These are phyloP conservation scores for Pelobates cultripes DNA, from an alignment of 2,797 vertebrate species.

Conservation along the genomic window DNA sequence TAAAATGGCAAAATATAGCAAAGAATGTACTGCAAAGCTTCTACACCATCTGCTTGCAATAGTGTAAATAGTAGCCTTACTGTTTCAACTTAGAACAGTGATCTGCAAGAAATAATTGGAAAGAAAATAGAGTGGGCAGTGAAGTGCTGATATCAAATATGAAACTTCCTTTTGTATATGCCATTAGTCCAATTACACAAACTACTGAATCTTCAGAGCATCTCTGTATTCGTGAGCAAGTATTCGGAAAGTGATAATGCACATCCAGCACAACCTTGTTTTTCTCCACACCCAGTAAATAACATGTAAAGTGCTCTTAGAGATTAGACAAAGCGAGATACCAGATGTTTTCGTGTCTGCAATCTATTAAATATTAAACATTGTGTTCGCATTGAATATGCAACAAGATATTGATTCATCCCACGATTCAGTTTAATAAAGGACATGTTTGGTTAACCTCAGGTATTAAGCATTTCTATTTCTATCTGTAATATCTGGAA, in stretches of 20 bases:
- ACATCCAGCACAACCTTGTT: constrained; percentile 32
- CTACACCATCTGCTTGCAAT: no score
- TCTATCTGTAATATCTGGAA: no score
- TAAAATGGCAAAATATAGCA: no score
- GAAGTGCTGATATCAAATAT: background rate
- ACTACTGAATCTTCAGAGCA: constrained; percentile 4
- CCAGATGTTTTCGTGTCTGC: constrained; percentile 41
- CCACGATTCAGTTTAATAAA: background rate
- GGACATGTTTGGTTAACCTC: background rate
- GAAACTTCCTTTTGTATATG: background rate
- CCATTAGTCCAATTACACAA: constrained; percentile 15
- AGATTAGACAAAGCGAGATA: constrained; percentile 38
- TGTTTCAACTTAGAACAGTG: no score
- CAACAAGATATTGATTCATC: constrained; percentile 4
- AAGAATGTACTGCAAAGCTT: no score
- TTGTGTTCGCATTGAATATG: constrained; percentile 20
- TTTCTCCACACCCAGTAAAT: constrained; percentile 23
- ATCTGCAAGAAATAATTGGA: no score
- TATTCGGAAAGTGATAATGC: background rate
- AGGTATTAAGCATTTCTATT: no score
- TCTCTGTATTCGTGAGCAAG: background rate
- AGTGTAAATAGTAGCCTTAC: no score
- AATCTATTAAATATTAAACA: constrained; percentile 41
- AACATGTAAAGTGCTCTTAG: constrained; percentile 33
- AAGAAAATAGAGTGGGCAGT: background rate